A percentile compares a stretch with the other conserved stretches of the same genome.
Evolutionary conservation across 2,797 vertebrate species (phyloP).

Genomic region (Crocodylus rhombifer): DNA sequence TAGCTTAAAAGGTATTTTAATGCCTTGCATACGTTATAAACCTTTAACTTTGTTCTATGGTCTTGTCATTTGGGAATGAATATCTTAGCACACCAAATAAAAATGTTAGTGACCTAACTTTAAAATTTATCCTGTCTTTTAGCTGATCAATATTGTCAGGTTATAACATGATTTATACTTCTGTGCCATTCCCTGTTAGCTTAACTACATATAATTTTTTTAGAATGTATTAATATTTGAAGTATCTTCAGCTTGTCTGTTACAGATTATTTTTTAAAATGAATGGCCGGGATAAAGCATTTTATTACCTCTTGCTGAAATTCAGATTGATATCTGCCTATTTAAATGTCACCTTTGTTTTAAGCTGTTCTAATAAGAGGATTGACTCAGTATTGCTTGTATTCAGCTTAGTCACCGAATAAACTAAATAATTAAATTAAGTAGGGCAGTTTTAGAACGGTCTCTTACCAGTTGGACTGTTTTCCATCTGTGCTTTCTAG

Average conservation of each 20-base stretch:
- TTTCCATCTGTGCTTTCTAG: conserved; percentile 58
- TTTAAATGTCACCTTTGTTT: not conserved
- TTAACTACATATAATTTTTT: not conserved
- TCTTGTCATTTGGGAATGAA: not conserved
- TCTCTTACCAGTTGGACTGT: not conserved
- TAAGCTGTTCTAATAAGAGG: not conserved
- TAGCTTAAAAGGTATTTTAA: not conserved
- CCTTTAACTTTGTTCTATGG: not conserved
- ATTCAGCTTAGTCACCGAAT: not conserved
- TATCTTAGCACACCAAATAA: not conserved
- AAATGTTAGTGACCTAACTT: not conserved
- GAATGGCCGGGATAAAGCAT: not conserved
- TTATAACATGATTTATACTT: not conserved
- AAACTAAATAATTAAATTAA: not conserved
- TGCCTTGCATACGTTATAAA: not conserved
- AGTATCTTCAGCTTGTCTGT: not conserved
- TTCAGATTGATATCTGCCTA: not conserved
- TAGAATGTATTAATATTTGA: not conserved
- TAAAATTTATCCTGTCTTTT: not conserved
- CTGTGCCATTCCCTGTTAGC: not conserved
- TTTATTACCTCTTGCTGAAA: not conserved
- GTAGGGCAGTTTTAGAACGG: not conserved
- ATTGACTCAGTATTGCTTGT: not conserved
- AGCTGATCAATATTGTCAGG: not conserved
- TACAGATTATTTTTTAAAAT: not conserved